These are phyloP conservation scores for Chalcis sispes DNA, from an alignment of 2,888 invertebrate genomes.

Conservation along the genomic window DNA sequence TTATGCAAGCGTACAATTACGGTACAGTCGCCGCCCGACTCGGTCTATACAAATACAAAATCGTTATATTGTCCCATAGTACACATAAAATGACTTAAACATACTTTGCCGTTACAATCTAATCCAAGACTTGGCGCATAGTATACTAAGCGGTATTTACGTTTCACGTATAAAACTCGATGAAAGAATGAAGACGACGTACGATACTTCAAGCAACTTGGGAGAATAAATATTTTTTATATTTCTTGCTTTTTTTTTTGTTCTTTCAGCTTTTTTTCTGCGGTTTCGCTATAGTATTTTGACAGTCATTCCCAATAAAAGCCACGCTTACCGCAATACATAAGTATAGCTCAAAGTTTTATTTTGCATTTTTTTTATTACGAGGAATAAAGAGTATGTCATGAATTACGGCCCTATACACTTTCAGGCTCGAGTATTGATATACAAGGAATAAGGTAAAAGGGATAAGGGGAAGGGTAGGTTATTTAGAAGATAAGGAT, in stretches of 20 bases:
- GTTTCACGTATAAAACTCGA: slow-evolving; percentile 49
- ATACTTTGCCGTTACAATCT: slow-evolving; percentile 58
- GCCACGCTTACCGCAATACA: slow-evolving; percentile 28
- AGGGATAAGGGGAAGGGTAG: neutral
- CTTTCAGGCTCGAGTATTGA: slow-evolving; percentile 29
- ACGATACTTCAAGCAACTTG: slow-evolving; percentile 55
- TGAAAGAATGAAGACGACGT: slow-evolving; percentile 54
- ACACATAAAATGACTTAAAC: slow-evolving; percentile 70
- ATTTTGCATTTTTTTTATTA: slow-evolving; percentile 34
- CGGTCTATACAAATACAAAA: slow-evolving; percentile 73
- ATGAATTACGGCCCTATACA: slow-evolving; percentile 13
- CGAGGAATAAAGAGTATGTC: neutral
- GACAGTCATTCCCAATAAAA: slow-evolving; percentile 36
- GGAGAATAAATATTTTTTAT: slow-evolving; percentile 52
- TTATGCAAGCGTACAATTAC: slow-evolving; percentile 53
- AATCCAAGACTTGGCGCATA: slow-evolving; percentile 54
- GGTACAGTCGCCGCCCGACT: slow-evolving; percentile 46
- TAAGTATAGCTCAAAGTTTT: slow-evolving; percentile 34
- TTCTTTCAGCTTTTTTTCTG: slow-evolving; percentile 48
- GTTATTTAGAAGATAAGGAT: slow-evolving; percentile 25
- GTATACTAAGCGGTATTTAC: slow-evolving; percentile 52
- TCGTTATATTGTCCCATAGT: slow-evolving; percentile 72
- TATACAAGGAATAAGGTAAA: slow-evolving; percentile 24
- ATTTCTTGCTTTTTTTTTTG: slow-evolving; percentile 33
- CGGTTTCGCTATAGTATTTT: slow-evolving; percentile 31